Percentiles rank a stretch among this genome's conserved stretches.
Evolutionary conservation across 2,888 invertebrate genomes (phyloP).

Genomic region (Acronicta aceris): DNA sequence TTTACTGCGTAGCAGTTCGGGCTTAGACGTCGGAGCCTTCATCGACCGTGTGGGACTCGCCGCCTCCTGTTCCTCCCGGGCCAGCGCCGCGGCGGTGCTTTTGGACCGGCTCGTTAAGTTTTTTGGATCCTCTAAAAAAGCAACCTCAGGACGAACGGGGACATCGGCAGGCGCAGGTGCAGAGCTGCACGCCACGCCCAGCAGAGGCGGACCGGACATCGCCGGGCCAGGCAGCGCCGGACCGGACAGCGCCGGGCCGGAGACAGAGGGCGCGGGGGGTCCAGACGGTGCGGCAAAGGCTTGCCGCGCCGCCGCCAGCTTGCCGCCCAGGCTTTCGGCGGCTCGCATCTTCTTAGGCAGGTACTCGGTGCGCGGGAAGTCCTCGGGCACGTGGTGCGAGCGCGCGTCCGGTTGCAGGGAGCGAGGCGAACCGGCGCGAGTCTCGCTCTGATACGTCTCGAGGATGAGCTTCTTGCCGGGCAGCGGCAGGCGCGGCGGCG

Average conservation of each 20-base stretch:
- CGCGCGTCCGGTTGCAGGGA: constrained; percentile 59
- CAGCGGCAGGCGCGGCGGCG: constrained; percentile 73
- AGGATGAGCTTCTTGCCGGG: constrained; percentile 87
- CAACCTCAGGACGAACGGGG: constrained; percentile 75
- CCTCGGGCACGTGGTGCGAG: constrained; percentile 58
- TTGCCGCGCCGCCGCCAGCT: constrained; percentile 73
- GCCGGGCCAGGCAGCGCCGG: constrained; percentile 55
- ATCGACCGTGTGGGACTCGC: constrained; percentile 87
- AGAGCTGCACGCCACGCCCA: constrained; percentile 61
- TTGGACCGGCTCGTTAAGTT: constrained; percentile 89
- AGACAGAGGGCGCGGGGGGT: constrained; percentile 48
- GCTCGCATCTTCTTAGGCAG: constrained; percentile 88
- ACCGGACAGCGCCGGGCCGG: constrained; percentile 45
- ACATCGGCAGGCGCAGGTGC: constrained; percentile 61
- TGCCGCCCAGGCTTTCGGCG: constrained; percentile 84
- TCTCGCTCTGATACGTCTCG: constrained; percentile 85
- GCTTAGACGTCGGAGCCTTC: constrained; percentile 85
- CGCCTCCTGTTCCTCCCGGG: constrained; percentile 88
- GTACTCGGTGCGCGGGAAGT: constrained; percentile 79
- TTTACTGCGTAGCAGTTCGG: constrained; percentile 66
- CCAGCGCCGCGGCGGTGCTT: constrained; percentile 89
- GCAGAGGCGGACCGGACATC: constrained; percentile 53
- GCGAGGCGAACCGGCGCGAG: constrained; percentile 73
- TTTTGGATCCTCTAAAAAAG: constrained; percentile 89
- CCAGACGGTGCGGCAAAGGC: constrained; percentile 51